Evolutionary conservation across 2,797 vertebrate species (phyloP).

Genomic region (Artibeus jamaicensis): DNA sequence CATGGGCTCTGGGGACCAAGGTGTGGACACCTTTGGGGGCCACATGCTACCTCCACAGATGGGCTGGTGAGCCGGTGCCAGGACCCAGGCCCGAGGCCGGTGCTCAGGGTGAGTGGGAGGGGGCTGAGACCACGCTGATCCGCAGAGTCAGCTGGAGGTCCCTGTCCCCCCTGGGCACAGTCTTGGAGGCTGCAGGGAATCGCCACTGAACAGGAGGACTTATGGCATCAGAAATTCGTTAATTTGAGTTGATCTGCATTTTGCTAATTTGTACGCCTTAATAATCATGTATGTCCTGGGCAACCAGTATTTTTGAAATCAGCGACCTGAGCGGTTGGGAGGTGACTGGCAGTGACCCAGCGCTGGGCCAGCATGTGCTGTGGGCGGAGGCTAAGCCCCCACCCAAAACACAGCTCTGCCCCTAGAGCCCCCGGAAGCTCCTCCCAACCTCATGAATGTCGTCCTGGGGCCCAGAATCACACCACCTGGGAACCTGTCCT

Average conservation of each 20-base stretch:
- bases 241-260: neutral
- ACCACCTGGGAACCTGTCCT: neutral
- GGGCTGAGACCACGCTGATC: neutral
- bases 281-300: neutral
- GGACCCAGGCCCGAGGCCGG: neutral
- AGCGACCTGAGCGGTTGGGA: neutral
- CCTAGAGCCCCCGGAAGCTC: neutral
- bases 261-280: neutral
- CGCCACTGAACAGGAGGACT: too few relatives aligned
- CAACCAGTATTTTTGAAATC: neutral
- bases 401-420: fast-evolving
- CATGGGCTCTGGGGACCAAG: neutral
- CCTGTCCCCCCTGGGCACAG: neutral
- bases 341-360: neutral
- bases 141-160: neutral
- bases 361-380: fast-evolving
- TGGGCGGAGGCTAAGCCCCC: neutral
- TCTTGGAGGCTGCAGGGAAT: neutral
- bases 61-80: neutral
- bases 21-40: neutral
- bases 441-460: neutral
- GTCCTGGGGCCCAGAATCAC: neutral
- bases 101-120: too few relatives aligned
- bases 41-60: neutral
- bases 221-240: neutral